phyloP scores from a whole-genome alignment of 2,113 vertebrate species.

The Larimichthys polyactis region DNA sequence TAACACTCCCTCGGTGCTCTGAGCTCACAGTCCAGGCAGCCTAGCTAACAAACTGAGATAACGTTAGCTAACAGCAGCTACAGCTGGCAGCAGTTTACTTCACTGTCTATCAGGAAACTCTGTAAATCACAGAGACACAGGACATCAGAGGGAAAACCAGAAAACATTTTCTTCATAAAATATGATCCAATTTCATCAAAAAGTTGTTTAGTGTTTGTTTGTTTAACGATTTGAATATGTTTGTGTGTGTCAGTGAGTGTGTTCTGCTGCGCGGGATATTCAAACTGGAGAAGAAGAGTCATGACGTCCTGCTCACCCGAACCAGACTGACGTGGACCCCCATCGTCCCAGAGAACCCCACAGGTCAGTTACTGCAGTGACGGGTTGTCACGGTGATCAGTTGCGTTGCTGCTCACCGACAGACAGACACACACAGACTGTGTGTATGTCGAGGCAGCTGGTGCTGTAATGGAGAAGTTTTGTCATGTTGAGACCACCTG shows the following conservation, averaged over 20 bases:
- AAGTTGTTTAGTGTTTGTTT: too few species aligned
- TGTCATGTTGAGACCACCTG: constrained; percentile 57
- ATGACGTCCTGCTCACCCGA: constrained; percentile 89
- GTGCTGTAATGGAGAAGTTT: constrained; percentile 63
- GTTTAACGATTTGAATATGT: neutral
- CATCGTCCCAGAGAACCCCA: constrained; percentile 88
- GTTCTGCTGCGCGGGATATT: constrained; percentile 88
- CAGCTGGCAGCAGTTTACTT: too few species aligned
- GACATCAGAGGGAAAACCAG: too few species aligned
- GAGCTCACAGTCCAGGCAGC: too few species aligned
- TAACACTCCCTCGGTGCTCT: too few species aligned
- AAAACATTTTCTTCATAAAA: too few species aligned
- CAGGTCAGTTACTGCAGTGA: constrained; percentile 85
- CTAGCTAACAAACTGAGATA: too few species aligned
- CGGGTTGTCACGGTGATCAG: constrained; percentile 1
- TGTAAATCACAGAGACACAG: too few species aligned
- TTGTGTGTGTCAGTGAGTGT: constrained; percentile 7
- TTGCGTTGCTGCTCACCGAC: neutral
- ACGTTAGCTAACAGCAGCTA: too few species aligned
- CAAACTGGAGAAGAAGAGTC: constrained; percentile 89
- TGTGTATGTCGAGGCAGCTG: constrained; percentile 56
- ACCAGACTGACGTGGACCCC: constrained; percentile 88
- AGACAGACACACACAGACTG: constrained; percentile 6
- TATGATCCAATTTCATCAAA: too few species aligned
- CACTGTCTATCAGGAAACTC: too few species aligned